Percentiles rank a stretch among this genome's conserved stretches.
These are phyloP conservation scores for Copidosoma floridanum DNA, from an alignment of 1,140 invertebrate species.

Conservation along the genomic window DNA sequence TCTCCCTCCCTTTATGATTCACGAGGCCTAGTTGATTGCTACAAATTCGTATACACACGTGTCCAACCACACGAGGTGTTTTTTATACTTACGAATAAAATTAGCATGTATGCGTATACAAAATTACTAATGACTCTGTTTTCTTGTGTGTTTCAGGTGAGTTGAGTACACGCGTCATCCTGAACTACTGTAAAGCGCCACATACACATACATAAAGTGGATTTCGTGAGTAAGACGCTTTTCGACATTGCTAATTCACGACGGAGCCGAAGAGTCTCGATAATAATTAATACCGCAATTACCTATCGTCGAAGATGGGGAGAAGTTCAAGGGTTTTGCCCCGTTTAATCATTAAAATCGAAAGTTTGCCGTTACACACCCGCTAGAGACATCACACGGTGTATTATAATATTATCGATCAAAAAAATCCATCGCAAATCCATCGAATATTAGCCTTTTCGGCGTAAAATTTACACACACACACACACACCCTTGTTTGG, in stretches of 20 bases:
- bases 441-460: background rate
- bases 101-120: too few species aligned
- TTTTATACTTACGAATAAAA: too few species aligned
- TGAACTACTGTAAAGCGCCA: too few species aligned
- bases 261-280: conserved; percentile 13
- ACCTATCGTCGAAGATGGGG: conserved; percentile 37
- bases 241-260: conserved; percentile 20
- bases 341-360: conserved; percentile 34
- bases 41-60: too few species aligned
- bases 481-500: too few species aligned
- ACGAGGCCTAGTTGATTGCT: too few species aligned
- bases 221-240: conserved; percentile 27
- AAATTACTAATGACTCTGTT: conserved; percentile 2
- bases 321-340: conserved; percentile 36
- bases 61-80: too few species aligned
- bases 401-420: background rate
- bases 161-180: conserved; percentile 19
- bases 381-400: conserved; percentile 5
- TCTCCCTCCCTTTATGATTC: too few species aligned
- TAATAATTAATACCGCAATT: conserved; percentile 49
- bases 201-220: too few species aligned
- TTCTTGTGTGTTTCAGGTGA: conserved; percentile 40
- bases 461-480: too few species aligned
- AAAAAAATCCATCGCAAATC: background rate
- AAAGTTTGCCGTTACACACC: too few species aligned